A percentile compares a stretch with the other conserved stretches of the same genome.
Evolutionary conservation across 2,888 invertebrate genomes (phyloP).

Genomic region (Xiphydria camelus): DNA sequence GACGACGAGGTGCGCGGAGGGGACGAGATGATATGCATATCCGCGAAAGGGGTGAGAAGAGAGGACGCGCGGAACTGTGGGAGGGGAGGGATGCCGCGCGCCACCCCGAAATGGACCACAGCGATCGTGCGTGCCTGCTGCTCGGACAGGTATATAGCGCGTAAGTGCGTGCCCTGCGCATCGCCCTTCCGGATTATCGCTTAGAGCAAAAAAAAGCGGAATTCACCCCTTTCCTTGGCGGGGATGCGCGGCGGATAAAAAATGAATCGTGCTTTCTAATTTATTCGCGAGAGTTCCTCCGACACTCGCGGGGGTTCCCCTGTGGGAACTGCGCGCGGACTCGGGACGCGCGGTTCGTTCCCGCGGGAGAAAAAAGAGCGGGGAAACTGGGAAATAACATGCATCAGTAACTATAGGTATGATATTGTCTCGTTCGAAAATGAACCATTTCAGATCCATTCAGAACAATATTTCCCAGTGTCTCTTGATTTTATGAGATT

Average conservation of each 20-base stretch:
- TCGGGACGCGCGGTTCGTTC: no score
- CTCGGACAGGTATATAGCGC: slow-evolving; percentile 19
- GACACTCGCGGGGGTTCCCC: no score
- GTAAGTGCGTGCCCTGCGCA: slow-evolving; percentile 41
- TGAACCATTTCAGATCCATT: no score
- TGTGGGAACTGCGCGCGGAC: slow-evolving; percentile 4
- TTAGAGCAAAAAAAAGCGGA: slow-evolving; percentile 31
- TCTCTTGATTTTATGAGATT: no score
- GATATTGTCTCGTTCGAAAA: no score
- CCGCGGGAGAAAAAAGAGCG: no score
- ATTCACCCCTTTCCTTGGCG: background rate
- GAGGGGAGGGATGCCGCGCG: no score
- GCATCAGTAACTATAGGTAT: no score
- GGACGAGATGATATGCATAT: slow-evolving; percentile 33
- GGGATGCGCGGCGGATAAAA: background rate
- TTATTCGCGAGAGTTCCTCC: no score
- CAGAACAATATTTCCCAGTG: no score
- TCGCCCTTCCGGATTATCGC: slow-evolving; percentile 42
- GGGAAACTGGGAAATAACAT: no score
- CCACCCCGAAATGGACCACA: background rate
- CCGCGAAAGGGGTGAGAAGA: slow-evolving; percentile 6
- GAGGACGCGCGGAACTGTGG: background rate
- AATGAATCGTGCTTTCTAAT: background rate
- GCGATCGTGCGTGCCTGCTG: background rate
- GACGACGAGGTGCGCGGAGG: slow-evolving; percentile 12